Evolutionary conservation across 92 coral and sea anemone species (phyloP).

Genomic region (Actinernus sp.): DNA sequence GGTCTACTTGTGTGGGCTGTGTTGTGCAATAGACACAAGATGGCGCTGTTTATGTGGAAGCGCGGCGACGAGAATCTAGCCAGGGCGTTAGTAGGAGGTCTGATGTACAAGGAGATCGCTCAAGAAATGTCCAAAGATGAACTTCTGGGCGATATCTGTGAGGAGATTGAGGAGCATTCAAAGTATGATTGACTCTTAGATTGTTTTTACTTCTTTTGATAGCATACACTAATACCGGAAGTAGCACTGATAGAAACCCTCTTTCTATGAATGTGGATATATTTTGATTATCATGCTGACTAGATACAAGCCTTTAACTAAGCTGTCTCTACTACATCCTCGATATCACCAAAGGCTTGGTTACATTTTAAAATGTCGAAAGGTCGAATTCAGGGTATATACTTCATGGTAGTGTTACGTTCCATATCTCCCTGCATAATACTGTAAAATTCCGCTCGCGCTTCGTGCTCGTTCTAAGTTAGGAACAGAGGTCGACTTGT

Average conservation of each 20-base stretch:
- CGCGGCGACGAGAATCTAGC: slow-evolving; percentile 77
- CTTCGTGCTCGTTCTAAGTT: too few relatives aligned
- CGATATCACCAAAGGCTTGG: too few relatives aligned
- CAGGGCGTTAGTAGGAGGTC: slow-evolving; percentile 75
- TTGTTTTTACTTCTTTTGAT: too few relatives aligned
- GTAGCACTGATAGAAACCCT: too few relatives aligned
- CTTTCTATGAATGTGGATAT: too few relatives aligned
- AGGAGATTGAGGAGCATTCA: slow-evolving; percentile 53
- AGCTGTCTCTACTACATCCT: too few relatives aligned
- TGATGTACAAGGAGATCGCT: slow-evolving; percentile 61
- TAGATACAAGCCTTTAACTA: too few relatives aligned
- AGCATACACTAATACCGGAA: too few relatives aligned
- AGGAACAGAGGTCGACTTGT: too few relatives aligned
- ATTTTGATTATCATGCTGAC: too few relatives aligned
- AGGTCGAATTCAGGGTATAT: background rate
- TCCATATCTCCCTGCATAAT: background rate
- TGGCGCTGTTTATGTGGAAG: slow-evolving; percentile 87
- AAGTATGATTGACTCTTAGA: slow-evolving; percentile 46
- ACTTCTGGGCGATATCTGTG: slow-evolving; percentile 60
- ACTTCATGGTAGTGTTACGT: background rate
- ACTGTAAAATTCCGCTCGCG: too few relatives aligned
- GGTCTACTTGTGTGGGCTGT: slow-evolving; percentile 81
- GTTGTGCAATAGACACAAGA: slow-evolving; percentile 66
- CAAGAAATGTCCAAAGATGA: slow-evolving; percentile 70
- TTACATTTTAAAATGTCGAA: too few relatives aligned